Evolutionary conservation across 2,113 vertebrate genomes (phyloP), one percentile per base, ranked within the genome.

Genomic region (Myanophis thanlyinensis): DNA sequence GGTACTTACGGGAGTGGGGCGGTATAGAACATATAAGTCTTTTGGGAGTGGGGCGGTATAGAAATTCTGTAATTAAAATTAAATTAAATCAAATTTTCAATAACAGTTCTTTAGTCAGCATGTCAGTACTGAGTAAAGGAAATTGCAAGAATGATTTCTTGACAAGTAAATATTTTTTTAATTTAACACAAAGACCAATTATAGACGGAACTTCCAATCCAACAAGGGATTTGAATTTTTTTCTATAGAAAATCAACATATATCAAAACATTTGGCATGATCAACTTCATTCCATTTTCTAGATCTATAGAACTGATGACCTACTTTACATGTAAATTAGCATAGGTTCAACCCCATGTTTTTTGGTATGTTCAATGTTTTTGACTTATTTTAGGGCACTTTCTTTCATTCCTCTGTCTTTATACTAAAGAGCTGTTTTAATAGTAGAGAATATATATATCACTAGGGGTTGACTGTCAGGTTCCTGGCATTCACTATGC

Each of bases 61-160:
- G n/a, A n/a, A n/a, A n/a, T n/a, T n/a, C n/a, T n/a, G n/a, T n/a
- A n/a, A n/a, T n/a, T n/a, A n/a, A n/a, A n/a, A n/a, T n/a, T n/a
- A n/a, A n/a, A n/a, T n/a, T n/a, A n/a, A n/a, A n/a, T n/a, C n/a
- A n/a, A n/a, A n/a, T n/a, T n/a, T 48, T 54, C n/a, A 35, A 73
- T 23, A 40, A 52, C 73, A 30, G 18, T 25, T 92, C 92, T 9
- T 52, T 27, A 95, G 88, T 0, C 20, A 91, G 56, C 40, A 91
- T 92, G 13, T 48, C 35, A 10, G 92, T 95, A 80, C 73, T 44
- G 56, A 22, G 56, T 54, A 90, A 95, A 88, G 27, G 47, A 52
- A 89, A 92, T 85, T 80, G 85, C 73, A 53, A 49, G 51, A 62
- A 87, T 40, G 25, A 94, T 73, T 92, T 91, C 47, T 35, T 30